Conservation (phyloP, 64 coral and sea anemone genomes). For the Porites australiensis region DNA sequence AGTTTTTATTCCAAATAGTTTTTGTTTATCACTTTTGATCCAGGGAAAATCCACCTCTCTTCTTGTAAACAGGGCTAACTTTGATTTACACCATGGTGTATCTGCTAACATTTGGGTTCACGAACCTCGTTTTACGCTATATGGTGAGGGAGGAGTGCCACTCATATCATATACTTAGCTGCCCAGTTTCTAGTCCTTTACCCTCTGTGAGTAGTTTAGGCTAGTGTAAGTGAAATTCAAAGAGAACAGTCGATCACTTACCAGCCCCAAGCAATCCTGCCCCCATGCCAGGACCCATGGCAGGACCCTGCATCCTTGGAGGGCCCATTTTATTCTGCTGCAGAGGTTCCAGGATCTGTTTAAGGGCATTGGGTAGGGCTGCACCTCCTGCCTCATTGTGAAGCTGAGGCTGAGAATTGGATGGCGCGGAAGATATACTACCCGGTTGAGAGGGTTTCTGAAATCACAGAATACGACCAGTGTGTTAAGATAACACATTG, state of each 20-base stretch:
- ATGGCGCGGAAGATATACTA: background rate
- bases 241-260: background rate
- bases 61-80: no score
- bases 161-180: no score
- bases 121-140: no score
- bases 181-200: no score
- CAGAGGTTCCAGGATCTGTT: constrained; percentile 81
- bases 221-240: no score
- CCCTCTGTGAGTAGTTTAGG: no score
- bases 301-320: constrained; percentile 58
- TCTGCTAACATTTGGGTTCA: no score
- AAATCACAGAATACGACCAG: background rate
- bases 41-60: no score
- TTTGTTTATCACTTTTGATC: no score
- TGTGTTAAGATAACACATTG: background rate
- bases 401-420: background rate
- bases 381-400: constrained; percentile 39
- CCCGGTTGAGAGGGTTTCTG: constrained; percentile 5
- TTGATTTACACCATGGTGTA: no score
- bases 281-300: constrained; percentile 17
- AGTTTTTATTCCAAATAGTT: no score
- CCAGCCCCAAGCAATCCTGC: constrained; percentile 85
- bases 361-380: constrained; percentile 57
- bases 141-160: no score
- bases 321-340: constrained; percentile 71